Conservation (phyloP, 2,113 vertebrate species). For the Sylvia atricapilla region DNA sequence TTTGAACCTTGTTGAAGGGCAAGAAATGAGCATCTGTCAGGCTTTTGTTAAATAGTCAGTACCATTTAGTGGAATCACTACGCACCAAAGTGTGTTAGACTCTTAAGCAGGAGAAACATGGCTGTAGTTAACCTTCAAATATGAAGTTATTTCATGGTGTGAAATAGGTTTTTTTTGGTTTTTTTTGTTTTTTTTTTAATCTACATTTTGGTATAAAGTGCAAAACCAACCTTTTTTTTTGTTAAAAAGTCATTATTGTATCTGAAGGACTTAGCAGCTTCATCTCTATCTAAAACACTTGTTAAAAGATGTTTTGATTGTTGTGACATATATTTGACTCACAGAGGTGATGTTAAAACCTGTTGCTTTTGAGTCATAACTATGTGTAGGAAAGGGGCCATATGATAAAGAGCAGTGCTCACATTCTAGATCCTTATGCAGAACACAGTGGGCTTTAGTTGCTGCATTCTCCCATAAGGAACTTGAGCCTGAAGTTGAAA, state of each 20-base stretch:
- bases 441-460: background rate
- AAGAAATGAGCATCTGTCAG: background rate
- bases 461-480: background rate
- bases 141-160: background rate
- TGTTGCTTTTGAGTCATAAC: background rate
- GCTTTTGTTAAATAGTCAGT: background rate
- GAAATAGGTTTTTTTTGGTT: rapidly evolving
- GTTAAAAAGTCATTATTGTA: background rate
- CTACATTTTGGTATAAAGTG: background rate
- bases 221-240: background rate
- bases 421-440: background rate
- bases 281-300: background rate
- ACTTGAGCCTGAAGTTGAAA: background rate
- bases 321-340: background rate
- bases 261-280: background rate
- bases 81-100: background rate
- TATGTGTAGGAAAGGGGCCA: rapidly evolving
- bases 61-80: background rate
- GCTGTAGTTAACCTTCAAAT: background rate
- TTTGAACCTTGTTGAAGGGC: background rate
- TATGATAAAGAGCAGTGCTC: background rate
- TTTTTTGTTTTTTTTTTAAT: background rate
- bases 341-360: background rate
- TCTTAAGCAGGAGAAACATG: background rate
- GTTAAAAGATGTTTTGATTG: background rate